Evolutionary conservation across 2,888 invertebrate genomes (phyloP), one percentile per base, ranked within the genome.

Genomic region (Hydraecia micacea): DNA sequence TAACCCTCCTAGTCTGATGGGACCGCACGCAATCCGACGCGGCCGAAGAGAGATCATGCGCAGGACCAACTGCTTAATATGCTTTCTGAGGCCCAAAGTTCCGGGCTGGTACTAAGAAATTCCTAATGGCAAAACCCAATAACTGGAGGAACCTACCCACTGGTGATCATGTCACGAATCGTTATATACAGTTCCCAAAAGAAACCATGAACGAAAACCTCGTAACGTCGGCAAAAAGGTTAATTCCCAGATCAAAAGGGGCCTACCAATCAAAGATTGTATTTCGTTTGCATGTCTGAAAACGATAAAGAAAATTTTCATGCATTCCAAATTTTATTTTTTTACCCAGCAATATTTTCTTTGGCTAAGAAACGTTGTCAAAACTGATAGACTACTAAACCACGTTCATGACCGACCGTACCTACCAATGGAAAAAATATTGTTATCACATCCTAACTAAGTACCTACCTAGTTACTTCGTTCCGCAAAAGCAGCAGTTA

Each of bases 401-500:
- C n/a, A n/a, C 8, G 39, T 39, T 66, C 15, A 5, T 25, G 32
- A 28, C 18, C 11, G 18, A 32, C 28, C 25, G 18, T n/a, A 36
- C 18, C 32, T 8, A 8, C 6, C 18, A 25, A 66, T 55, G 28
- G 36, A 77, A 39, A 63, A 49, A 21, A 7, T 25, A 32, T 70
- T 32, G 11, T 58, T 66, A 71, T 80, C 70, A 15, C 11, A 36
- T 49, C 21, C 25, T 8, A 28, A 80, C 28, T 39, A n/a, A 8
- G 11, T n/a, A 58, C 11, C 2, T 9, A 28, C 8, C 32, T 62
- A 42, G 42, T 42, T 42, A 66, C 55, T 25, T 11, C 5, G 21
- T 65, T 39, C 32, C 21, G 11, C 32, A 77, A 60, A 70, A 70
- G 21, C 32, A 62, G n/a, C 52, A 67, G 73, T 46, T n/a, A 49